Evolutionary conservation across 2,888 invertebrate species (phyloP), one percentile per base, ranked within the genome.

Genomic region (Amphipyra tragopoginis): DNA sequence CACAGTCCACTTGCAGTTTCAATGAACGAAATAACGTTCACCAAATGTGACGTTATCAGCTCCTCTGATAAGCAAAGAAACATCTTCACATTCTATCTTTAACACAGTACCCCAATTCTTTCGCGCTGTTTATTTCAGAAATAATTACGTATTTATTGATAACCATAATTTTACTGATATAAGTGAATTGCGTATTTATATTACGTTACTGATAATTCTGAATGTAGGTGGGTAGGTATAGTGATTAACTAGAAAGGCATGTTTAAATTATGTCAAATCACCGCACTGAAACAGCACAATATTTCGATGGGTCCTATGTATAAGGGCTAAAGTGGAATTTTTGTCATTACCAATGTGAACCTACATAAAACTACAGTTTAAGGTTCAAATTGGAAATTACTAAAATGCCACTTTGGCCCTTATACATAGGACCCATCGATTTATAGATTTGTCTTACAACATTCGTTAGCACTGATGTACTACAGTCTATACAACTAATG

Each of bases 171-270:
- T 45, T 50, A 36, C 60, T 67, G 60, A 75, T 75, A 65, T 44
- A 48, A 48, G 47, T 21, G 7, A 57, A 77, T 53, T 74, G 63
- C 77, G 70, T 63, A 61, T 63, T 67, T 53, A 51, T 47, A 55
- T 43, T 50, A 42, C 13, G 14, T 15, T 47, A 29, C 13, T 36
- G 49, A 39, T 52, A 34, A 7, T 42, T 36, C 52, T 34, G 21
- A 64, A 64, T 53, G 39, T 65, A 57, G 53, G 65, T 65, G 61
- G 45, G 50, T 70, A 33, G 40, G 29, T 39, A 39, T n/a, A 50
- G 21, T 44, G 67, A 67, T 71, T 53, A 66, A 40, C 15, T 50
- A 56, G 42, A 53, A 66, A 72, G 49, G 6, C 14, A 51, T 54
- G 42, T 58, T 45, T 72, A 65, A 13, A 44, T 49, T 5, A 48